These are phyloP conservation scores for Limnothrissa miodon DNA, from an alignment of 2,113 vertebrate genomes.

Conservation along the genomic window DNA sequence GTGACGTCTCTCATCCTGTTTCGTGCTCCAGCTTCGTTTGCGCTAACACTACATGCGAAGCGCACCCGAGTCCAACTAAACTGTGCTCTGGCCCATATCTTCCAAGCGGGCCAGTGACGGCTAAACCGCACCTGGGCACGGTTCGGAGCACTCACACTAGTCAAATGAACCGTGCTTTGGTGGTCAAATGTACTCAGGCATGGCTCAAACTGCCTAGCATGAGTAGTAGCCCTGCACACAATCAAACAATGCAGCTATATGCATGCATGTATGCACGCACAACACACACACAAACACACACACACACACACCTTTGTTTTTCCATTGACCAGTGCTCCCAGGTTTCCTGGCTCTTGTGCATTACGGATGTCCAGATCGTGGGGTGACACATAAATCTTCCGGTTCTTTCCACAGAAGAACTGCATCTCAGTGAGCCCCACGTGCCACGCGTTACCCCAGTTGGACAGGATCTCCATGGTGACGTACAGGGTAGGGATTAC, in stretches of 20 bases:
- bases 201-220: no score
- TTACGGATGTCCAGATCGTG: slow-evolving; percentile 89
- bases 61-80: no score
- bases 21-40: no score
- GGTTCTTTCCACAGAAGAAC: slow-evolving; percentile 81
- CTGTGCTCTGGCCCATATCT: no score
- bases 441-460: slow-evolving; percentile 79
- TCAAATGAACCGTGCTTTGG: no score
- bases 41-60: no score
- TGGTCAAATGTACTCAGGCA: no score
- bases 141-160: no score
- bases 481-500: slow-evolving; percentile 77
- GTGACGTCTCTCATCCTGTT: no score
- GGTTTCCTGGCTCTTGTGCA: slow-evolving; percentile 73
- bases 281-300: background rate
- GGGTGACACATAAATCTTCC: slow-evolving; percentile 85
- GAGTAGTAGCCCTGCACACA: no score
- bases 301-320: slow-evolving; percentile 64
- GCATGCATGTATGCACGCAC: background rate
- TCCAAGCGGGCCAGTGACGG: no score
- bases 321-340: slow-evolving; percentile 81
- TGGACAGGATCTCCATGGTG: slow-evolving; percentile 93
- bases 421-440: slow-evolving; percentile 90
- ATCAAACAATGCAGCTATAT: background rate
- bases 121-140: no score